A percentile compares a stretch with the other conserved stretches of the same genome.
Evolutionary conservation across 2,888 invertebrate genomes (phyloP).

Genomic region (Idaea straminata): DNA sequence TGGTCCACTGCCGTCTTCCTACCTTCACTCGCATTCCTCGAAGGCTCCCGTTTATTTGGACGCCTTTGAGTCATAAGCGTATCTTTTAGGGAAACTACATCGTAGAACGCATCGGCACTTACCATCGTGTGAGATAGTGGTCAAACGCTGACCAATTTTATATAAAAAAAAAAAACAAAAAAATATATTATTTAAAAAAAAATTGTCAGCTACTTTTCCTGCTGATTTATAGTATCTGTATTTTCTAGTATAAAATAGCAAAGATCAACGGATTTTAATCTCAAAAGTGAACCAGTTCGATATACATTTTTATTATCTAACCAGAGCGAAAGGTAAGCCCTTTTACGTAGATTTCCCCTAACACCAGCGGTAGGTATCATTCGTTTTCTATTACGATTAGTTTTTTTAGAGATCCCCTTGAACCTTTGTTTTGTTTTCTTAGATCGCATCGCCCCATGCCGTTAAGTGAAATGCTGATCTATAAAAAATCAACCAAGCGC

Average conservation of each 20-base stretch:
- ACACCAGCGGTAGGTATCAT: neutral
- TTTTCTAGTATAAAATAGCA: neutral
- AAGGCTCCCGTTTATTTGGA: too few species aligned
- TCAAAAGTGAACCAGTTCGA: conserved; percentile 3
- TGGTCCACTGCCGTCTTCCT: too few species aligned
- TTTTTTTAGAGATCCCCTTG: neutral
- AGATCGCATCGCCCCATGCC: neutral
- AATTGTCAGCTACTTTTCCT: neutral
- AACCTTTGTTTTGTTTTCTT: neutral
- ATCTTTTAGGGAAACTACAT: too few species aligned
- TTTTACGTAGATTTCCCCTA: neutral
- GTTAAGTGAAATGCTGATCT: too few species aligned
- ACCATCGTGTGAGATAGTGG: too few species aligned
- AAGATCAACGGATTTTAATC: neutral
- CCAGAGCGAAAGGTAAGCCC: neutral
- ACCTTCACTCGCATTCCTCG: too few species aligned
- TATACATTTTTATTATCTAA: conserved; percentile 3
- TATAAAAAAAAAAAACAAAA: too few species aligned
- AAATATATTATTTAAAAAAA: too few species aligned
- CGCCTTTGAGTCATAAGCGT: too few species aligned
- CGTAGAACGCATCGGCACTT: too few species aligned
- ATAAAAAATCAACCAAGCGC: too few species aligned
- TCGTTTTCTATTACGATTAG: neutral
- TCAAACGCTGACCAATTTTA: too few species aligned
- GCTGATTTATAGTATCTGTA: neutral